A percentile compares a stretch with the other conserved stretches of the same genome.
phyloP scores from a whole-genome alignment of 2,888 invertebrate species.

The Muscina levida region DNA sequence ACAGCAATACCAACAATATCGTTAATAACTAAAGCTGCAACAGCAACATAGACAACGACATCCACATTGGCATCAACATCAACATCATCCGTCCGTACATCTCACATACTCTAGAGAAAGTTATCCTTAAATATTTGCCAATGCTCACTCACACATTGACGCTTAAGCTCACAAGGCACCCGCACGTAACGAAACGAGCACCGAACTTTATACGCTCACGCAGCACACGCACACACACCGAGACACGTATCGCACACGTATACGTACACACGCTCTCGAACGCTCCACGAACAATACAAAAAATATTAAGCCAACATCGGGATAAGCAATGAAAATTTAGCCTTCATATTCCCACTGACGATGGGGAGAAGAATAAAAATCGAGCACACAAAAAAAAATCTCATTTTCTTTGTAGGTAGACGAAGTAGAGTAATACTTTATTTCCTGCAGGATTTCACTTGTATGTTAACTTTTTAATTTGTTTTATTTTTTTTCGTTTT shows the following conservation, averaged over 20 bases:
- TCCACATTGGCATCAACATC: conserved; percentile 22
- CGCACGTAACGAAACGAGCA: neutral
- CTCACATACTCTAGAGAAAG: conserved; percentile 36
- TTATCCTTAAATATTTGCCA: conserved; percentile 46
- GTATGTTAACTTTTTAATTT: neutral
- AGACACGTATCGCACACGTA: conserved; percentile 15
- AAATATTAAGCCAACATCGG: conserved; percentile 51
- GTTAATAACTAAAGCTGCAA: neutral
- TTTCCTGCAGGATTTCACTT: too few relatives aligned
- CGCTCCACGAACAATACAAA: conserved; percentile 46
- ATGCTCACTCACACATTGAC: neutral
- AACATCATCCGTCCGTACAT: conserved; percentile 7
- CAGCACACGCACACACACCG: conserved; percentile 7
- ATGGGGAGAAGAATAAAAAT: conserved; percentile 32
- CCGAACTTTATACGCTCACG: conserved; percentile 9
- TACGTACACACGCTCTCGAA: conserved; percentile 8
- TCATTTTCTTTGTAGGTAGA: neutral
- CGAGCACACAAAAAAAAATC: neutral
- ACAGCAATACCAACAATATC: conserved; percentile 19
- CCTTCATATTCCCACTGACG: conserved; percentile 51
- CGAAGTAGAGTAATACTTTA: neutral
- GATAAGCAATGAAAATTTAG: conserved; percentile 59
- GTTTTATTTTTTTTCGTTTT: conserved; percentile 19
- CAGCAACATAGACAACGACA: conserved; percentile 37
- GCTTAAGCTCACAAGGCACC: conserved; percentile 1